phyloP scores from a whole-genome alignment of 2,888 invertebrate species.

The Clitarchus hookeri region DNA sequence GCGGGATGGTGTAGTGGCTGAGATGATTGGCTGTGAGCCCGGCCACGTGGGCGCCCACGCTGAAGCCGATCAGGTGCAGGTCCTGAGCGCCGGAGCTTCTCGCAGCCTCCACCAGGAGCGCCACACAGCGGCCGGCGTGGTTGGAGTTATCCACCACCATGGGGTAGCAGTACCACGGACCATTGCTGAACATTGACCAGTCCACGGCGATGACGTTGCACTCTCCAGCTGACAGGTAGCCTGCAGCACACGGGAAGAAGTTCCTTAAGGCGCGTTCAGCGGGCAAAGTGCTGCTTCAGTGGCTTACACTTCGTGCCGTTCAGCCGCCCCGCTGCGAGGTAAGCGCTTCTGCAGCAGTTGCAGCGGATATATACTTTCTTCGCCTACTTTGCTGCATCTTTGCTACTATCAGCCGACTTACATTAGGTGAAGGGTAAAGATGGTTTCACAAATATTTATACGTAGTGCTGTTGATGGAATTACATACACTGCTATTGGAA shows the following conservation, averaged over 20 bases:
- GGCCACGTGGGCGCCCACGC: conserved; percentile 53
- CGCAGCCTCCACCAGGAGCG: conserved; percentile 48
- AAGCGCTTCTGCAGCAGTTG: no score
- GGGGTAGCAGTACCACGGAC: conserved; percentile 47
- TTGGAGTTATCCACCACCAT: conserved; percentile 39
- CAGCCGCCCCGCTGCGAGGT: no score
- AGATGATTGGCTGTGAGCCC: conserved; percentile 48
- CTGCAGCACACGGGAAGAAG: conserved; percentile 41
- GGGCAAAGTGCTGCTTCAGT: no score
- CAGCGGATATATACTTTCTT: no score
- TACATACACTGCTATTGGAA: no score
- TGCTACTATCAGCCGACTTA: no score
- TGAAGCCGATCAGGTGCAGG: conserved; percentile 53
- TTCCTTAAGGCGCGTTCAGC: no score
- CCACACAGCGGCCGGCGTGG: conserved; percentile 50
- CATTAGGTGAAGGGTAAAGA: no score
- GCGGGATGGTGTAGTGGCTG: background rate
- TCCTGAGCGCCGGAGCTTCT: conserved; percentile 45
- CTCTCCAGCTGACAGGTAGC: conserved; percentile 54
- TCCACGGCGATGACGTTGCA: conserved; percentile 59
- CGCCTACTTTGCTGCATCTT: no score
- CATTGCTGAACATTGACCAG: conserved; percentile 53
- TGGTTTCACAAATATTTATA: no score
- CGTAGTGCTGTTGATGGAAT: no score
- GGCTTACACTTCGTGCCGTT: no score